A percentile compares a stretch with the other conserved stretches of the same genome.
These are phyloP conservation scores for Panopea generosa DNA, from an alignment of 2,888 invertebrate genomes.

Conservation along the genomic window DNA sequence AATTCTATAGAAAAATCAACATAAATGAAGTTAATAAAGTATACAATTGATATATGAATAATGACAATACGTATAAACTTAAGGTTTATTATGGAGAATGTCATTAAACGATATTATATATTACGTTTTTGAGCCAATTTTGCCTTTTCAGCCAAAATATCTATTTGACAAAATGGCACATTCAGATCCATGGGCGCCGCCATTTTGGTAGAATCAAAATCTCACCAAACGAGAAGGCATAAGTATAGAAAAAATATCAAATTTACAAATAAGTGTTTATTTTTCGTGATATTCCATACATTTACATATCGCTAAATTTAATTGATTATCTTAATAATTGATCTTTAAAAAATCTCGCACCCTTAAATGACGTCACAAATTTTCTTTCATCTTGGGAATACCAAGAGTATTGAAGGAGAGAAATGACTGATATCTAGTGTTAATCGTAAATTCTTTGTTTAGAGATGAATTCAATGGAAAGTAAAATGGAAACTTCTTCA, in stretches of 20 bases:
- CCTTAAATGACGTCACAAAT: slow-evolving; percentile 62
- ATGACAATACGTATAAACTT: too few relatives aligned
- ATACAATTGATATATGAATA: too few relatives aligned
- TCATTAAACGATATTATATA: background rate
- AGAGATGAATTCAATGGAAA: slow-evolving; percentile 79
- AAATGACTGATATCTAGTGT: slow-evolving; percentile 28
- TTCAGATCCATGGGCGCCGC: slow-evolving; percentile 69
- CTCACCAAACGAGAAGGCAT: slow-evolving; percentile 7
- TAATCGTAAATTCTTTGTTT: background rate
- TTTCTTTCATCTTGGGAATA: slow-evolving; percentile 50
- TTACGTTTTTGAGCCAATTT: slow-evolving; percentile 60
- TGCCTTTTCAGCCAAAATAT: slow-evolving; percentile 51
- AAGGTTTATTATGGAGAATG: too few relatives aligned
- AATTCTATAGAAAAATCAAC: too few relatives aligned
- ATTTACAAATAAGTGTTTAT: background rate
- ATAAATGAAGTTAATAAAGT: too few relatives aligned
- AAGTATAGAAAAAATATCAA: background rate
- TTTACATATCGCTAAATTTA: too few relatives aligned
- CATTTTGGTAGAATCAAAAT: slow-evolving; percentile 48
- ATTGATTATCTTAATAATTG: too few relatives aligned
- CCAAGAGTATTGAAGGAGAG: background rate
- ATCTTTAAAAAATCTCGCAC: background rate
- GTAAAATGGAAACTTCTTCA: slow-evolving; percentile 82
- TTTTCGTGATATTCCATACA: background rate
- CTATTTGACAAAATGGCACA: slow-evolving; percentile 52